Base-by-base conservation (phyloP, 1,140 invertebrate genomes). In the Goniozus legneri region DNA sequence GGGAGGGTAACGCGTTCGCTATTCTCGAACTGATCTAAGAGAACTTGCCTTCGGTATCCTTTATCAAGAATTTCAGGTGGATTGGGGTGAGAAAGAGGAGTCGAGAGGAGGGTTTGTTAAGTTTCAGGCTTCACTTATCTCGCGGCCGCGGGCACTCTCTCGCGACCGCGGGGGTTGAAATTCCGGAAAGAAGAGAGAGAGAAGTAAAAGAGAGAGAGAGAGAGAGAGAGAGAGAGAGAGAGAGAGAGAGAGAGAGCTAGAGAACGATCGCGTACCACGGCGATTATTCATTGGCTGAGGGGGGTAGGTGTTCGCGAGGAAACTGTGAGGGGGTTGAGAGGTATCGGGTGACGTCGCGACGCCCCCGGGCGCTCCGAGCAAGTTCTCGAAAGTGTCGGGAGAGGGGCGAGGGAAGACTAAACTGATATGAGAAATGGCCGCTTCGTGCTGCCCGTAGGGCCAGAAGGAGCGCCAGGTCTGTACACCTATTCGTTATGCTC, bases 391-490 rank as follows among this genome's bases (percentile, higher is more conserved):
- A 70, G 71, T 76, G 71, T 74, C 71, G 62, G 60, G n/a, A n/a
- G n/a, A n/a, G n/a, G n/a, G n/a, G n/a, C n/a, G n/a, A n/a, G n/a
- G n/a, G n/a, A n/a, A n/a, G n/a, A n/a, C 67, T 65, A 67, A 70
- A 73, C 71, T 73, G 69, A 73, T 73, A 74, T 74, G 71, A 75
- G 71, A 73, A 73, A 74, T 66, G 69, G 71, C 49, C 62, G 58
- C 58, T 72, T 61, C 73, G 71, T 76, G 73, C 64, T 69, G 62
- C 57, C 72, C 70, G 64, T 62, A 58, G 66, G 72, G 71, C 58
- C 62, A 57, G 61, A 64, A 64, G 60, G 58, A 58, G 47, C 55
- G n/a, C n/a, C n/a, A n/a, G n/a, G n/a, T n/a, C n/a, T n/a, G n/a
- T 60, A 47, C 56, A 65, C 52, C 64, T 67, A 67, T 71, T 64